Evolutionary conservation across 2,888 invertebrate species (phyloP).

Genomic region (Epistrophella euchroma): DNA sequence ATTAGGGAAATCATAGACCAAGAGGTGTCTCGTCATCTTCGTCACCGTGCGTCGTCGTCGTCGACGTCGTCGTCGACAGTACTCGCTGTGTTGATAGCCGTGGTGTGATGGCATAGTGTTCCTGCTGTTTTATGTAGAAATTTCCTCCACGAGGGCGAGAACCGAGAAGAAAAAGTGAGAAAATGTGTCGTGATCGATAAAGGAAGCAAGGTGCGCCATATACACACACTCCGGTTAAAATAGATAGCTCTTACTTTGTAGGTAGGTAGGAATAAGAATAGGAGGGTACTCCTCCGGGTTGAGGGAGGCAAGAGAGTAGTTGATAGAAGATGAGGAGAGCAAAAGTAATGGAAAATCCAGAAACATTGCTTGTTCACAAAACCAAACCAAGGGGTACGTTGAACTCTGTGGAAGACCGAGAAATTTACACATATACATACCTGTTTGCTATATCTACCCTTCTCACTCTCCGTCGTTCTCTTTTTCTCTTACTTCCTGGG

Average conservation of each 20-base stretch:
- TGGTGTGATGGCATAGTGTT: conserved; percentile 45
- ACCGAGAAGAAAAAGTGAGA: conserved; percentile 64
- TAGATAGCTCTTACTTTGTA: conserved; percentile 22
- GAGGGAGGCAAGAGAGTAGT: neutral
- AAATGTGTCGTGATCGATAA: conserved; percentile 71
- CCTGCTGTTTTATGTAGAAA: conserved; percentile 50
- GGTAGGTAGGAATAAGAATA: neutral
- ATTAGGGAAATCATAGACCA: conserved; percentile 67
- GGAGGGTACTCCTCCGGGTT: neutral
- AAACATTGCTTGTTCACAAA: conserved; percentile 46
- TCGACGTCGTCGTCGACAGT: no score
- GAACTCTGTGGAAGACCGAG: conserved; percentile 58
- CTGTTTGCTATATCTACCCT: conserved; percentile 8
- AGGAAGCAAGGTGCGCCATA: conserved; percentile 51
- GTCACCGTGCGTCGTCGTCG: neutral
- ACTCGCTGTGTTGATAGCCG: conserved; percentile 16
- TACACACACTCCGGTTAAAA: neutral
- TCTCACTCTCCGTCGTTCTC: conserved; percentile 8
- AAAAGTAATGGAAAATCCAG: conserved; percentile 68
- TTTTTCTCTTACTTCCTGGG: conserved; percentile 32
- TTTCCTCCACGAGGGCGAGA: conserved; percentile 29
- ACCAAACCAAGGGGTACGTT: conserved; percentile 61
- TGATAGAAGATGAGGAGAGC: neutral
- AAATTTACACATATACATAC: conserved; percentile 47
- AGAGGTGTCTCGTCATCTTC: conserved; percentile 37